Evolutionary conservation across 1,140 invertebrate genomes (phyloP).

Genomic region (Microplitis mediator): DNA sequence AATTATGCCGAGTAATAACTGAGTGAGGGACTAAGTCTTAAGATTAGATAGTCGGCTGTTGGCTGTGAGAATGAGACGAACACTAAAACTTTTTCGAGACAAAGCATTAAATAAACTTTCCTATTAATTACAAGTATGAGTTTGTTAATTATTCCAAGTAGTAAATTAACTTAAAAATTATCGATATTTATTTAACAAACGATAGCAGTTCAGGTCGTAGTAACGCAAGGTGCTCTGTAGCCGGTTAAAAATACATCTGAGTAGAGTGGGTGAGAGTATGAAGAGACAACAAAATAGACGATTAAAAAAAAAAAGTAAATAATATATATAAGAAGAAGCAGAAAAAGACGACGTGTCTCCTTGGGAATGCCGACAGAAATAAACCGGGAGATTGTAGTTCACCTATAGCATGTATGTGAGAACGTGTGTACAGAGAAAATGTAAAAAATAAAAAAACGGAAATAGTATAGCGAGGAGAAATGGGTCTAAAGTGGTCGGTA

Average conservation of each 20-base stretch:
- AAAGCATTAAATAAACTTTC: too few species aligned
- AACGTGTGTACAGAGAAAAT: background rate
- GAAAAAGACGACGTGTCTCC: background rate
- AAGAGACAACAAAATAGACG: conserved; percentile 3
- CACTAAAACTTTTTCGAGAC: too few species aligned
- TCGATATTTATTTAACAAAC: background rate
- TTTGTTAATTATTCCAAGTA: too few species aligned
- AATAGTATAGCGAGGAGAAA: background rate
- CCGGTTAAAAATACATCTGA: background rate
- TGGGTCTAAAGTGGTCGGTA: conserved; percentile 10
- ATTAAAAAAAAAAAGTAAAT: background rate
- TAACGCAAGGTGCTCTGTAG: background rate
- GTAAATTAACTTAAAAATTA: background rate
- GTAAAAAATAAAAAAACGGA: background rate
- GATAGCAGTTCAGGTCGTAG: background rate
- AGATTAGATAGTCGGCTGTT: too few species aligned
- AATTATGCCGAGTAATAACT: too few species aligned
- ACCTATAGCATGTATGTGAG: background rate
- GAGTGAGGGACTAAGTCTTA: too few species aligned
- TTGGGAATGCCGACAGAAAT: conserved; percentile 14
- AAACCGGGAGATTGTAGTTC: conserved; percentile 14
- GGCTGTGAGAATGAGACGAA: too few species aligned
- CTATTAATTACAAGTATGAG: too few species aligned
- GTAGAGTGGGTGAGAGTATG: conserved; percentile 1
- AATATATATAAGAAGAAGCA: background rate